These are phyloP conservation scores for Petrolisthes manimaculis DNA, from an alignment of 2,888 invertebrate genomes.

Conservation along the genomic window DNA sequence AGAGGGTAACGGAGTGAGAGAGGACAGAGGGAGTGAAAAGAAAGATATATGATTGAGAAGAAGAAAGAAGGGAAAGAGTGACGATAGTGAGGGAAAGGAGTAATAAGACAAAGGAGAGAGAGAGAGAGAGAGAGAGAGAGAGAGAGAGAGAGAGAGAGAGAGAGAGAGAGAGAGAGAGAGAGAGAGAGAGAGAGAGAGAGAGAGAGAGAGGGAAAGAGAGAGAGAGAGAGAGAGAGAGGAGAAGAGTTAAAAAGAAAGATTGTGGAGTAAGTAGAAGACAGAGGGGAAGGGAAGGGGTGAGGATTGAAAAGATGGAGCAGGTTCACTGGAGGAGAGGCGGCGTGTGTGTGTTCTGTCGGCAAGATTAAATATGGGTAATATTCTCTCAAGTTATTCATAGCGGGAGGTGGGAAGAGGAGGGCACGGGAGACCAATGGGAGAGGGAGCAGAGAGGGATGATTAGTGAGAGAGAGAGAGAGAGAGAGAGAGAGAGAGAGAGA, in stretches of 20 bases:
- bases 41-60: neutral
- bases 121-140: no score
- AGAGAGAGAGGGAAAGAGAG: neutral
- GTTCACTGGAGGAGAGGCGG: neutral
- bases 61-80: neutral
- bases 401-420: neutral
- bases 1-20: no score
- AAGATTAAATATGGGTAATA: neutral
- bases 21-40: neutral
- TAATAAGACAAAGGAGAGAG: neutral
- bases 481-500: no score
- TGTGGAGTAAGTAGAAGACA: neutral
- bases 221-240: neutral
- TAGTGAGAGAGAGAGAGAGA: neutral
- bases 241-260: neutral
- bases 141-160: no score
- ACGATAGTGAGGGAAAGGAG: no score
- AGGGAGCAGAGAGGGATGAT: neutral
- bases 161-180: no score
- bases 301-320: neutral
- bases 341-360: neutral
- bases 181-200: no score
- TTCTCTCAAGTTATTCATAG: neutral
- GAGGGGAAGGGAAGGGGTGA: neutral
- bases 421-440: neutral